Base-by-base conservation (phyloP, 2,113 vertebrate genomes). In the Ceyx cyanopectus region DNA sequence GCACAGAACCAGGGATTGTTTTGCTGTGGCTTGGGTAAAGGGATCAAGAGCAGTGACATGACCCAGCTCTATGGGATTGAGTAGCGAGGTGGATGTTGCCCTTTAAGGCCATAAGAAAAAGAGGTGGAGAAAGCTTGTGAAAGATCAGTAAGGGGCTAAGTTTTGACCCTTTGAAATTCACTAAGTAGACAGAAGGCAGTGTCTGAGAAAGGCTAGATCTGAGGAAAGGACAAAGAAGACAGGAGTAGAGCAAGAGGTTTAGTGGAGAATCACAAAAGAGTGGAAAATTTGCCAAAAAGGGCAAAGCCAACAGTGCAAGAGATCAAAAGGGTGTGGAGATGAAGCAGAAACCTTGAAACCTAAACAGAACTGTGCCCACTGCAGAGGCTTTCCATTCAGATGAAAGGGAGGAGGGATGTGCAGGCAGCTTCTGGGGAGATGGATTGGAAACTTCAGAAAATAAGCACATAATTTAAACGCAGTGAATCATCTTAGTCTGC, bases 401-500 rank as follows among this genome's bases (percentile, higher is more conserved):
- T 58, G 53, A 85, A 41, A 46, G 13, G 50, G 29, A 66, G 26
- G n/a, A 80, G 46, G 37, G 32, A 9, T 34, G 14, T 10, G 4
- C 32, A 48, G 43, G 41, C 40, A 73, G 15, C 41, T 82, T 76
- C 32, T 85, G 56, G 43, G 41, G 27, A 57, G 34, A 43, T 1
- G 6, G 43, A 67, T 40, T 72, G 16, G 40, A 92, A 88, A 74
- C 48, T 77, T 70, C 7, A 26, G 81, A 81, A 92, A 90, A 78
- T 67, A 82, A 54, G 56, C 12, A 40, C 8, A 2, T 76, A 75
- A 60, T 75, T 75, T 75, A 54, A 78, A 68, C 26, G 78, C 1
- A 0, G 56, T 74, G 63, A 89, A 89, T 87, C 50, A n/a, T 86
- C 11, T 85, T 83, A 32, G 7, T 85, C 69, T 81, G 34, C 50